Conservation (phyloP, 2,113 vertebrate species). For the Trichomycterus rosablanca region DNA sequence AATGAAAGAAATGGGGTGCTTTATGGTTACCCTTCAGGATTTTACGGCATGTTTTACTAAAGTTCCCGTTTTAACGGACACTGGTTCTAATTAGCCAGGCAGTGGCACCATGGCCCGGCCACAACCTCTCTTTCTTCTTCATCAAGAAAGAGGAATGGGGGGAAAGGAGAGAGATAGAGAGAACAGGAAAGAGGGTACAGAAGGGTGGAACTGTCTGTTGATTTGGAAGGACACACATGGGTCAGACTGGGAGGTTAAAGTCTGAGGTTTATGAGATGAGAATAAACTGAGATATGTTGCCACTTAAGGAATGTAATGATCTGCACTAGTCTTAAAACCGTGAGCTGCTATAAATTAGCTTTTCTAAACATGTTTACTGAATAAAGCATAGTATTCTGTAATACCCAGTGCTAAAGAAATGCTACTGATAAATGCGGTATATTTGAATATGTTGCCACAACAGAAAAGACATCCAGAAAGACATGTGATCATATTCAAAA, state of each 20-base stretch:
- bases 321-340: slow-evolving; percentile 39
- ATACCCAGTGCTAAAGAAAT: slow-evolving; percentile 26
- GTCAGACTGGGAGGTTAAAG: slow-evolving; percentile 55
- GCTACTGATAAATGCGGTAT: too few relatives aligned
- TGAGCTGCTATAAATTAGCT: slow-evolving; percentile 33
- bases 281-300: slow-evolving; percentile 41
- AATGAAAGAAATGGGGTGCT: slow-evolving; percentile 77
- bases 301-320: slow-evolving; percentile 48
- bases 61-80: slow-evolving; percentile 75
- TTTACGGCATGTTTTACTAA: slow-evolving; percentile 83
- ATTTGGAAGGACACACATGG: slow-evolving; percentile 63
- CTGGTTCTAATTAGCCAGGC: slow-evolving; percentile 77
- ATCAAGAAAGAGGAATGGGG: slow-evolving; percentile 48
- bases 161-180: slow-evolving; percentile 41
- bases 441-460: slow-evolving; percentile 38
- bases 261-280: slow-evolving; percentile 35
- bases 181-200: slow-evolving; percentile 42
- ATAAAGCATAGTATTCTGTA: slow-evolving; percentile 29
- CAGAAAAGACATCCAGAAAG: slow-evolving; percentile 3
- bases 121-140: slow-evolving; percentile 61
- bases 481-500: not conserved
- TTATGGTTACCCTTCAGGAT: slow-evolving; percentile 78
- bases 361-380: slow-evolving; percentile 35
- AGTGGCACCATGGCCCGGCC: slow-evolving; percentile 58
- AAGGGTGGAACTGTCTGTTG: slow-evolving; percentile 59